Base-by-base conservation (phyloP, 1,140 invertebrate species). In the Diorhabda carinulata region DNA sequence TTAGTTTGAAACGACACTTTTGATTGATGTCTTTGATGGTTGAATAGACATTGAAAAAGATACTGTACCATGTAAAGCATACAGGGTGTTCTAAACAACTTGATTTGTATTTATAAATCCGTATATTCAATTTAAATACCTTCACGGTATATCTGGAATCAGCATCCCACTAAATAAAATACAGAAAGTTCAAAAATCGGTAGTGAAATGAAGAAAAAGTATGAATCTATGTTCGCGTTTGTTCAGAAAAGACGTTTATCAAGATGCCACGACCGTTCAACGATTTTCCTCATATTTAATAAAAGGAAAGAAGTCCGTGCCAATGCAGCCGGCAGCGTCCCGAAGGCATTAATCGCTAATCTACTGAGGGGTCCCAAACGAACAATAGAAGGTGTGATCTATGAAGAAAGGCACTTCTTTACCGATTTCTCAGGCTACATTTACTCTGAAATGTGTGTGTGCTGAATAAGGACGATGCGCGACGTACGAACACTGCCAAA, bases 341-440 rank as follows among this genome's bases (percentile, higher is more conserved):
- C 25, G 25, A 78, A 78, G 76, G 78, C 77, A 80, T 80, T 80
- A 79, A 80, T 79, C 78, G 79, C 76, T 80, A 80, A 80, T 80
- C 79, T 78, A 75, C 60, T 71, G 66, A 64, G 71, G 72, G 72
- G 68, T 25, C 71, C 72, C 66, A 70, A 68, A 70, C 72, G 77
- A 78, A 79, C 76, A 79, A 80, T 78, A 72, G 76, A 2, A 69
- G 63, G 67, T 60, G 70, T 79, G 78, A 78, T 79, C 78, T 76
- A 79, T 80, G 78, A 80, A 80, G 78, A 79, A 79, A 72, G 78
- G 73, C 75, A 78, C 78, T 80, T 79, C 77, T 78, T 80, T 73
- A 80, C 77, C 79, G 74, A 80, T 80, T 80, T 80, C 78, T 79
- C 78, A 80, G 47, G 79, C 79, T 80, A 80, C 79, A 80, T 80